Evolutionary conservation across 2,888 invertebrate species (phyloP).

Genomic region (Phorcus lineatus): DNA sequence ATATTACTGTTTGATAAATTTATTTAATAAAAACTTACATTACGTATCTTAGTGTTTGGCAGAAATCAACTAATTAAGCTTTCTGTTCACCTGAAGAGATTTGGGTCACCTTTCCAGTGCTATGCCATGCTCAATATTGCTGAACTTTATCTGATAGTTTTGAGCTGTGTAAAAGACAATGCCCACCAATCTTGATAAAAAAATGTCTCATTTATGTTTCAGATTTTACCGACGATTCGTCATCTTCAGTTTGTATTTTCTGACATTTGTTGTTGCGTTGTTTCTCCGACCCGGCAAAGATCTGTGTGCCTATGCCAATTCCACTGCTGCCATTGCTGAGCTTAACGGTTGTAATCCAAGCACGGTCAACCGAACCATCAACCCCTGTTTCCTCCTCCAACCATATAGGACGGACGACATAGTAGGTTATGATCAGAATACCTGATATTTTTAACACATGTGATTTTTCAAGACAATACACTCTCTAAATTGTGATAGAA

Average conservation of each 20-base stretch:
- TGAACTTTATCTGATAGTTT: not conserved
- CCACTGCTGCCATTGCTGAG: conserved; percentile 22
- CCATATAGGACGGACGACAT: conserved; percentile 61
- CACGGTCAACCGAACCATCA: conserved; percentile 47
- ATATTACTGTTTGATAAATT: too few relatives aligned
- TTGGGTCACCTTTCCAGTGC: too few relatives aligned
- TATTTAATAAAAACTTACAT: too few relatives aligned
- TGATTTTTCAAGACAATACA: too few relatives aligned
- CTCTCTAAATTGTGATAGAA: too few relatives aligned
- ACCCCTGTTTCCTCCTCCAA: conserved; percentile 71
- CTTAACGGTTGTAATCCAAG: conserved; percentile 20
- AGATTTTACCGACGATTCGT: conserved; percentile 95
- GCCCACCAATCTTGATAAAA: too few relatives aligned
- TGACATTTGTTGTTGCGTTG: conserved; percentile 91
- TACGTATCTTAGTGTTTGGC: not conserved
- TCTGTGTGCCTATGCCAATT: conserved; percentile 51
- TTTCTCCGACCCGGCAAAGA: conserved; percentile 84
- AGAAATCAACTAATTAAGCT: too few relatives aligned
- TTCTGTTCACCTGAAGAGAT: not conserved
- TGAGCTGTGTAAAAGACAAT: not conserved
- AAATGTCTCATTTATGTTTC: conserved; percentile 51
- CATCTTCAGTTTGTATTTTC: conserved; percentile 91
- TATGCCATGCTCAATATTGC: not conserved
- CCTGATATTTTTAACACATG: too few relatives aligned
- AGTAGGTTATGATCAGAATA: conserved; percentile 49